phyloP scores from a whole-genome alignment of 1,140 invertebrate genomes.

The Trypoxylus dichotomus region DNA sequence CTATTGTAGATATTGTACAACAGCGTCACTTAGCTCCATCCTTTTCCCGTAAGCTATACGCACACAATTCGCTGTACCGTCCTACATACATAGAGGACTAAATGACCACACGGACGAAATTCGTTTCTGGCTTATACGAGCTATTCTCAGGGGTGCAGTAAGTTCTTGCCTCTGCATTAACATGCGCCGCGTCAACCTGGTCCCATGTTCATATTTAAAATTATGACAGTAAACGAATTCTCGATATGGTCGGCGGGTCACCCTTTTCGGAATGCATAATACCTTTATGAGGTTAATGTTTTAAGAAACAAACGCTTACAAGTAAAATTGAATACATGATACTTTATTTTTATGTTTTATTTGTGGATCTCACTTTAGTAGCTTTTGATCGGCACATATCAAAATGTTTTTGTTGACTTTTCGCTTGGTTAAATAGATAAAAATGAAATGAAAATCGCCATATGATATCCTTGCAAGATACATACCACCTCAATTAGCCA shows the following conservation, averaged over 20 bases:
- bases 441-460: no score
- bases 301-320: no score
- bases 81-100: background rate
- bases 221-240: constrained; percentile 7
- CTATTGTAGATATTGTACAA: background rate
- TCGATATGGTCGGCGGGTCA: background rate
- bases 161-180: background rate
- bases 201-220: background rate
- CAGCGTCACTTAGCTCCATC: background rate
- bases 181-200: background rate
- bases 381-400: no score
- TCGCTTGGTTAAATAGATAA: no score
- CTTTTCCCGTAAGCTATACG: background rate
- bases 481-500: no score
- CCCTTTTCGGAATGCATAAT: background rate
- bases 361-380: no score
- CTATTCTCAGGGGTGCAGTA: constrained; percentile 1
- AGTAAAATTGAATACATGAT: no score
- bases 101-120: background rate
- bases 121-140: background rate
- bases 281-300: no score
- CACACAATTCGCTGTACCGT: background rate
- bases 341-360: no score
- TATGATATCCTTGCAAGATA: no score
- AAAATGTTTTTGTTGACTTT: no score